A percentile compares a stretch with the other conserved stretches of the same genome.
phyloP scores from a whole-genome alignment of 2,113 vertebrate species.

The Sinosuthora webbiana region DNA sequence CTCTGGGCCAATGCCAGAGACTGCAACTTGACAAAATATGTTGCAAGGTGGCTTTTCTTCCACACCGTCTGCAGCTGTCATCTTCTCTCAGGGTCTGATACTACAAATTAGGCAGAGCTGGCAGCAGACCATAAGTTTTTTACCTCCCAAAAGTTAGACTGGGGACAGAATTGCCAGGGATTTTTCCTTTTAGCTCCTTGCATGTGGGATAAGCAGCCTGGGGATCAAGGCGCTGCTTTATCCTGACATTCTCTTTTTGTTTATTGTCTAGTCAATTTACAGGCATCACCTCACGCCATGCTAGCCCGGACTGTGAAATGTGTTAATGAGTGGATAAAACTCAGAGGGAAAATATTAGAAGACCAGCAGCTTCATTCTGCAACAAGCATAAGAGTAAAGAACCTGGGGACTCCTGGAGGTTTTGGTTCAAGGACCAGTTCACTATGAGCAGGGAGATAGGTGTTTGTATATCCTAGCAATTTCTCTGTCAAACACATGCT shows the following conservation, averaged over 20 bases:
- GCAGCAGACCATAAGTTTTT: conserved; percentile 18
- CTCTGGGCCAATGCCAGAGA: conserved; percentile 66
- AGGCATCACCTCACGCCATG: neutral
- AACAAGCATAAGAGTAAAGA: neutral
- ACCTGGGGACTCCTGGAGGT: neutral
- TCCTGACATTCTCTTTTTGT: neutral
- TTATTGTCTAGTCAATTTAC: neutral
- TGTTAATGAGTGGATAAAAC: neutral
- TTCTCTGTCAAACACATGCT: neutral
- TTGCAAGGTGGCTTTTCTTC: conserved; percentile 70
- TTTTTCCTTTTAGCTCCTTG: neutral
- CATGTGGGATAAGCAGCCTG: neutral
- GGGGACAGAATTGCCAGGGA: neutral
- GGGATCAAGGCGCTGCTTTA: neutral
- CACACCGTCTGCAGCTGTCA: conserved; percentile 67
- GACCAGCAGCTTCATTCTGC: neutral
- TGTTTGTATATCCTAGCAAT: neutral
- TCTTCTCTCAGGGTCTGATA: conserved; percentile 54
- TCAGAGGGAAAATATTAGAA: neutral
- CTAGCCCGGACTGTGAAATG: neutral
- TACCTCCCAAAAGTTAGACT: conserved; percentile 28
- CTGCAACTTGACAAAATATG: conserved; percentile 69
- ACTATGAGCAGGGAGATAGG: neutral
- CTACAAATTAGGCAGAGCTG: conserved; percentile 55
- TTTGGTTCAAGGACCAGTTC: neutral